Base-by-base conservation (phyloP, 2,797 vertebrate genomes). In the Nyctibius grandis region DNA sequence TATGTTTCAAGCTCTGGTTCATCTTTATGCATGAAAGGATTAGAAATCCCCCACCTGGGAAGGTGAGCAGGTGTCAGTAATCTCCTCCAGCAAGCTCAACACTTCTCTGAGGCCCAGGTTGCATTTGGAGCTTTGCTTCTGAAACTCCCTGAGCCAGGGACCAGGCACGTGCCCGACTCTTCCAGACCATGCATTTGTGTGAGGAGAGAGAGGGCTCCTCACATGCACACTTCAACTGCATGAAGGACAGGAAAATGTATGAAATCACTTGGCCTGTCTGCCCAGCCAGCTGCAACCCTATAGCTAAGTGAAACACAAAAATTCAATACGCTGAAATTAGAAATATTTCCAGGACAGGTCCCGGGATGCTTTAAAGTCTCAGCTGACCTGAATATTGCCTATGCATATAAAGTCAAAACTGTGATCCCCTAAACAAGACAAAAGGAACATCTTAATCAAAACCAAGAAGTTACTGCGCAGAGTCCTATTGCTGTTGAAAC, bases 1-100 rank as follows among this genome's bases (percentile, higher is more conserved):
- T 63, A 19, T 22, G 60, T 64, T 87, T 57, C 67, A 82, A 90
- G 70, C 72, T 85, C 57, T 78, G 68, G 47, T 83, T 89, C 72
- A 59, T 82, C 38, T 93, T 90, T 85, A 89, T 93, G 84, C 84
- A 89, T 69, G 89, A 77, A 87, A 83, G 68, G 86, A 68, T 93
- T 87, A 91, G 90, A 63, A 85, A 69, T 9, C 60, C 45, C 64
- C 25, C 84, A 80, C 45, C 72, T 64, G 42, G 67, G 60, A 95
- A 80, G 90, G 89, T 57, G 83, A 93, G n/a, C 63, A 72, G 68
- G 53, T 60, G 8, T 21, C 48, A 83, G 19, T 38, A 11, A 87
- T 68, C 80, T 85, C 73, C 65, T 83, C 34, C 76, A 75, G 83
- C 47, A 33, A 19, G 12, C 2, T 23, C 1, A 50, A 77, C 28